These are phyloP conservation scores for Hirtodrosophila histrioides DNA, from an alignment of 2,888 invertebrate species.

Conservation along the genomic window DNA sequence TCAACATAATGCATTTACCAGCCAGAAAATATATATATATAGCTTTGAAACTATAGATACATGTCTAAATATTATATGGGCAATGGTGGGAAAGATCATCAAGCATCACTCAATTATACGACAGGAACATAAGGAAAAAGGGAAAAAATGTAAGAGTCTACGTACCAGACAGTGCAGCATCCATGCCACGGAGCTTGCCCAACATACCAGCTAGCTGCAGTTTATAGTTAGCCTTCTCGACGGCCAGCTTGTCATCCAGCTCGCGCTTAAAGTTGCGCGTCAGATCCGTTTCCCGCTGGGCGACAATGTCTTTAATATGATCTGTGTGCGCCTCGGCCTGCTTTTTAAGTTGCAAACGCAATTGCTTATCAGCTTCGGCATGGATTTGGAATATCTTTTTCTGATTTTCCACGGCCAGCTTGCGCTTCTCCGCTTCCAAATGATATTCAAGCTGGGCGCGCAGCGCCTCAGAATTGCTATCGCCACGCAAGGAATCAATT, in stretches of 20 bases:
- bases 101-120: too few relatives aligned
- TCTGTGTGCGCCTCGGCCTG: slow-evolving; percentile 95
- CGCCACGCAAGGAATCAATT: slow-evolving; percentile 86
- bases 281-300: slow-evolving; percentile 85
- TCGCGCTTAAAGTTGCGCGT: slow-evolving; percentile 86
- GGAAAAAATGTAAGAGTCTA: slow-evolving; percentile 16
- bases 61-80: too few relatives aligned
- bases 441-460: slow-evolving; percentile 88
- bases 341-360: slow-evolving; percentile 91
- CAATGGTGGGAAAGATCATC: too few relatives aligned
- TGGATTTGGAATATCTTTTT: slow-evolving; percentile 88
- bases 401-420: slow-evolving; percentile 89
- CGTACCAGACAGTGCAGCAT: slow-evolving; percentile 90
- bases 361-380: slow-evolving; percentile 88
- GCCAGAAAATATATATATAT: too few relatives aligned
- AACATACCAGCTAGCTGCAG: slow-evolving; percentile 89
- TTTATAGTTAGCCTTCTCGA: slow-evolving; percentile 89
- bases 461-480: slow-evolving; percentile 86
- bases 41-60: too few relatives aligned
- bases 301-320: slow-evolving; percentile 90
- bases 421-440: slow-evolving; percentile 88
- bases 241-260: slow-evolving; percentile 88
- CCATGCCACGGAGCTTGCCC: slow-evolving; percentile 91
- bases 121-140: too few relatives aligned
- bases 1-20: too few relatives aligned